phyloP scores from a whole-genome alignment of 2,113 vertebrate genomes.

The Platichthys flesus region DNA sequence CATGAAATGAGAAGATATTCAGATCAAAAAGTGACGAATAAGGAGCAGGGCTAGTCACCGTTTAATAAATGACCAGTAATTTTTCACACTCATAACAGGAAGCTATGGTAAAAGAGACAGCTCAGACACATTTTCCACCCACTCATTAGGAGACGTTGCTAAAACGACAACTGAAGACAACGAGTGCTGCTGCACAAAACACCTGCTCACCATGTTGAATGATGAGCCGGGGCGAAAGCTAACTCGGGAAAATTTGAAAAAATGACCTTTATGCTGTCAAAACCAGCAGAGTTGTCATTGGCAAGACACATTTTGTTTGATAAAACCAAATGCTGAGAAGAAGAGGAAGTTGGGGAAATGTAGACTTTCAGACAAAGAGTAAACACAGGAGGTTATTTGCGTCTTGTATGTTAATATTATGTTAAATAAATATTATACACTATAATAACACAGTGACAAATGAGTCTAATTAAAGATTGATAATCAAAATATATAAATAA shows the following conservation, averaged over 20 bases:
- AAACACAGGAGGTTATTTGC: no score
- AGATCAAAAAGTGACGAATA: neutral
- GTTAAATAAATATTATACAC: no score
- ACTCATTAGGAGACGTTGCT: neutral
- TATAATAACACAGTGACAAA: no score
- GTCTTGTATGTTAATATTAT: no score
- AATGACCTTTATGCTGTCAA: conserved; percentile 4
- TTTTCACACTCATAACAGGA: conserved; percentile 14
- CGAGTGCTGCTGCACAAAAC: conserved; percentile 2
- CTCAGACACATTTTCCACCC: conserved; percentile 27
- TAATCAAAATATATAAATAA: no score
- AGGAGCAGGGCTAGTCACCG: neutral
- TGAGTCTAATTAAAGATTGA: no score
- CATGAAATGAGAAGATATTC: neutral
- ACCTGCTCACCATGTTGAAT: conserved; percentile 11
- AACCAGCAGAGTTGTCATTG: neutral
- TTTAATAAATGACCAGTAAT: conserved; percentile 20
- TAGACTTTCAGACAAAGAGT: no score
- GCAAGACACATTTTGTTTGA: conserved; percentile 6
- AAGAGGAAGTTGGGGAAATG: neutral
- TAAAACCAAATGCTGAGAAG: conserved; percentile 12
- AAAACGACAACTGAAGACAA: conserved; percentile 7
- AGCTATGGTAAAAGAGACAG: conserved; percentile 17
- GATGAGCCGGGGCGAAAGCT: conserved; percentile 33
- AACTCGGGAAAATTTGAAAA: conserved; percentile 7